Evolutionary conservation across 2,113 vertebrate species (phyloP), one percentile per base, ranked within the genome.

Genomic region (Heteronetta atricapilla): DNA sequence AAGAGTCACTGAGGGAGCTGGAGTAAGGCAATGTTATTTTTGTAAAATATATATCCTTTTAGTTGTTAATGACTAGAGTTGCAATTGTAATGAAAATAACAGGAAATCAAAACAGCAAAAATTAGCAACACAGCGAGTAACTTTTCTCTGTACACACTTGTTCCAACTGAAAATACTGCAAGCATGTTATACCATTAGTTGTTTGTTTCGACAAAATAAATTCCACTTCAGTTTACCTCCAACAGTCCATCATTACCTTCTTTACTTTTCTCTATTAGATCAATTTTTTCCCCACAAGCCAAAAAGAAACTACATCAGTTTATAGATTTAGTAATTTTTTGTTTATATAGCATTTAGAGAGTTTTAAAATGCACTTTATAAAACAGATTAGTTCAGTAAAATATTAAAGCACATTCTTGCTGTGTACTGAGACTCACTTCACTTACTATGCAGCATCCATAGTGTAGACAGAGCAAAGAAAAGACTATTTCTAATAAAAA

Each of bases 401-500:
- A 91, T 20, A 93, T 53, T 8, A 14, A 50, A 82, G 76, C 7
- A 56, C 21, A 52, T 40, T 95, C 22, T 69, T 96, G 80, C 42
- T 38, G 14, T 28, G 66, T 64, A 68, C 59, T 85, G 36, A 90
- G 89, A 92, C n/a, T 81, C 82, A 88, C 36, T 62, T 94, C 56
- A 64, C 79, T 96, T 95, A 86, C 36, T 79, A 88, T 68, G 52
- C 40, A 96, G 56, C 66, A 89, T 85, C 76, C 80, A 55, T 22
- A 94, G 60, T 0, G 4, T 2, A 88, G 29, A 94, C 26, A 73
- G 36, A 93, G 36, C 55, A 96, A 97, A 94, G 12, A 7, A 68
- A 59, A 59, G 82, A 81, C 80, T 88, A 90, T 79, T 97, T 95
- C 66, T 92, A 97, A 86, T 91, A 95, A 25, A 95, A 97, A 92